These are phyloP conservation scores for Drosophila parabipectinata DNA, from an alignment of 1,140 invertebrate genomes.

Conservation along the genomic window DNA sequence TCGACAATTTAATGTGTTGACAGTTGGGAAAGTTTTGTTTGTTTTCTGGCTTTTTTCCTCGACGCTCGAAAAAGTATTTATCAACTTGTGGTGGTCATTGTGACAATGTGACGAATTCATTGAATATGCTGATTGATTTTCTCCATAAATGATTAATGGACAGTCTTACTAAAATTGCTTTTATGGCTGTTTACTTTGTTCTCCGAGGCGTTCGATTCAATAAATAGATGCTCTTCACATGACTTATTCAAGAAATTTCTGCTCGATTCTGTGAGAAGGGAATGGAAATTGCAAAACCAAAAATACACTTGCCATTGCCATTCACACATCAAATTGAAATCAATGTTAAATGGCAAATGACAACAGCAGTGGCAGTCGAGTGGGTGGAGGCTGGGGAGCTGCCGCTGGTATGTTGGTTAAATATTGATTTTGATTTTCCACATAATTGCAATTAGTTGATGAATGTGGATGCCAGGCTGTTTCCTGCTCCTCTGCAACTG, in stretches of 20 bases:
- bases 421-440: conserved; percentile 76
- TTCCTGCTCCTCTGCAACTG: conserved; percentile 13
- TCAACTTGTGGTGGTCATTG: conserved; percentile 29
- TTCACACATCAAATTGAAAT: conserved; percentile 50
- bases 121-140: conserved; percentile 39
- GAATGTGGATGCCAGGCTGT: conserved; percentile 43
- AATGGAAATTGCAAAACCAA: conserved; percentile 5
- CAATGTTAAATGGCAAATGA: conserved; percentile 57
- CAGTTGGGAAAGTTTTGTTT: conserved; percentile 31
- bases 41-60: conserved; percentile 16
- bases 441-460: conserved; percentile 78
- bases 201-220: conserved; percentile 14
- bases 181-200: conserved; percentile 24
- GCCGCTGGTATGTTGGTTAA: conserved; percentile 47
- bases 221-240: background rate
- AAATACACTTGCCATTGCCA: background rate
- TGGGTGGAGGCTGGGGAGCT: conserved; percentile 1
- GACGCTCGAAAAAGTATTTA: conserved; percentile 11
- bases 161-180: conserved; percentile 1
- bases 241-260: background rate
- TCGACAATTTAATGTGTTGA: conserved; percentile 31
- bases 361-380: conserved; percentile 16
- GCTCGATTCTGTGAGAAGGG: background rate
- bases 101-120: conserved; percentile 34
- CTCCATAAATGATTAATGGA: conserved; percentile 32